A percentile compares a stretch with the other conserved stretches of the same genome.
phyloP scores from a whole-genome alignment of 2,113 vertebrate species.

The Elephas maximus region DNA sequence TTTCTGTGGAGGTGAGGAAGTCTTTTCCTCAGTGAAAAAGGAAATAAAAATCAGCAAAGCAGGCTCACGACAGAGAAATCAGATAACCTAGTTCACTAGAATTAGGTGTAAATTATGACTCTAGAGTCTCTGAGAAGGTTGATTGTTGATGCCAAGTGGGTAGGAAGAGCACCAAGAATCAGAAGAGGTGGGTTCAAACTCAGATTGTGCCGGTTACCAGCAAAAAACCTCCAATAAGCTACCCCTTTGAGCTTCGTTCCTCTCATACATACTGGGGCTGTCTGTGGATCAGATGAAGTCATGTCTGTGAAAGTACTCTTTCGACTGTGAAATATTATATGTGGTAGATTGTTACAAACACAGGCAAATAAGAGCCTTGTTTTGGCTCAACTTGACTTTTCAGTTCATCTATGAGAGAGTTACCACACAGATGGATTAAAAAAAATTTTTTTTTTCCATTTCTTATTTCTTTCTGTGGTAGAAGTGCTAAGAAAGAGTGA shows the following conservation, averaged over 20 bases:
- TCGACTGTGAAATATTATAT: neutral
- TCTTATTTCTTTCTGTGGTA: neutral
- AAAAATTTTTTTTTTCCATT: neutral
- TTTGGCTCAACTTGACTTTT: neutral
- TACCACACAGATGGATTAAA: neutral
- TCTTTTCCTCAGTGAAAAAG: neutral
- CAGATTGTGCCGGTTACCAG: neutral
- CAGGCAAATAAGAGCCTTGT: neutral
- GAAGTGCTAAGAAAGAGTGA: neutral
- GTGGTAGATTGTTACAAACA: slow-evolving; percentile 18
- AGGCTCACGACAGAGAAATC: neutral
- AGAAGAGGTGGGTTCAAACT: neutral
- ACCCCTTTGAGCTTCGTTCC: neutral
- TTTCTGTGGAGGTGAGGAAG: neutral
- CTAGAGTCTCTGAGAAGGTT: neutral
- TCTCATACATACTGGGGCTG: slow-evolving; percentile 47
- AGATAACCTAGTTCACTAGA: neutral
- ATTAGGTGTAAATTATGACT: neutral
- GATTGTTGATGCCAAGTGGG: neutral
- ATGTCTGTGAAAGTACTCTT: slow-evolving; percentile 55
- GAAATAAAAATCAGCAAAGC: neutral
- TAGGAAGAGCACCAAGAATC: neutral
- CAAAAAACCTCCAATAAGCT: neutral
- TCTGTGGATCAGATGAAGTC: slow-evolving; percentile 66
- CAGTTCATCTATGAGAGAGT: neutral